Evolutionary conservation across 2,888 invertebrate species (phyloP), one percentile per base, ranked within the genome.

Genomic region (Leptinotarsa haldemani): DNA sequence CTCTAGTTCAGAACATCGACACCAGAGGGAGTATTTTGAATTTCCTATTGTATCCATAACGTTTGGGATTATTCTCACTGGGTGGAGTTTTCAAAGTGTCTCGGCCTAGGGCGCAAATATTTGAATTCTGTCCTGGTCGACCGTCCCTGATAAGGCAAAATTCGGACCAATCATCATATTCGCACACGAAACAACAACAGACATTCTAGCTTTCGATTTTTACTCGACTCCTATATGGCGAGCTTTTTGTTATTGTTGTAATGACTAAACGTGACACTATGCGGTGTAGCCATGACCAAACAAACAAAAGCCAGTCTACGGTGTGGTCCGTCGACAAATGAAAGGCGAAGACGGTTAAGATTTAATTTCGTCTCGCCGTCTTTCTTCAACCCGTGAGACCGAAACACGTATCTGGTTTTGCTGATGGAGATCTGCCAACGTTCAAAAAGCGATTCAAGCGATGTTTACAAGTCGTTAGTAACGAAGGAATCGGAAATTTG

Each of bases 181-280:
- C 72, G 65, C 69, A 73, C 74, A n/a, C 71, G 77, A 73, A 78
- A 78, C 79, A 79, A 79, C 78, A 78, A 56, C 68, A 80, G 76
- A 77, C 75, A 77, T 78, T 79, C 74, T 76, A 77, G 78, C 79
- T 71, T 73, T 65, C 46, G 71, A 73, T 76, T 65, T 74, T 68
- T 56, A 46, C 46, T 46, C 47, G 56, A 22, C 68, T 68, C 78
- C 69, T 80, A 78, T 79, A 79, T 73, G 80, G 80, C 64, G 69
- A 68, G 69, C 75, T 81, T 81, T 81, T 81, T 81, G 80, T 79
- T 73, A 78, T 80, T 79, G 78, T 79, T 81, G 40, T 40, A 81
- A 81, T 81, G 82, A 80, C 80, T 77, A 80, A 80, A 81, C 82
- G 82, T 82, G 82, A 82, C 74, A 79, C 77, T 82, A 82, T 82